Evolutionary conservation across 35 echinoderm and acorn worm genomes (phyloP).

Genomic region (Stichopus chloronotus): DNA sequence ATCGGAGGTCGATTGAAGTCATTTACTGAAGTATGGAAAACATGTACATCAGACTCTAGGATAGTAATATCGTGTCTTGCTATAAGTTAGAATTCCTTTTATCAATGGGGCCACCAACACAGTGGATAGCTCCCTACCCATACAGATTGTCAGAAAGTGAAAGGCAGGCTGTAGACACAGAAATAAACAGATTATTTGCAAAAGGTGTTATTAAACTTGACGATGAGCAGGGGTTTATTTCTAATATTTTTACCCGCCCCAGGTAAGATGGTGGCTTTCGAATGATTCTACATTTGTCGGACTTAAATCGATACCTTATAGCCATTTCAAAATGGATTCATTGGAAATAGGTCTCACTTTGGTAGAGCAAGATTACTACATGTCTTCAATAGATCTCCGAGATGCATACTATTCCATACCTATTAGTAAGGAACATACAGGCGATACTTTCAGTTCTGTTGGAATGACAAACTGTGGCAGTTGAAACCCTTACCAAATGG

Average conservation of each 20-base stretch:
- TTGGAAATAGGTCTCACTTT: slow-evolving; percentile 10
- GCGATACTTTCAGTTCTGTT: slow-evolving; percentile 48
- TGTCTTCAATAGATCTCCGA: slow-evolving; percentile 34
- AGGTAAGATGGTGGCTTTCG: slow-evolving; percentile 47
- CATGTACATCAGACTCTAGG: slow-evolving; percentile 50
- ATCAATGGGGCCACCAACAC: not conserved
- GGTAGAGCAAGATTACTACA: not conserved
- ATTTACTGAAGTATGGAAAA: slow-evolving; percentile 38
- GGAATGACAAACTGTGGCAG: slow-evolving; percentile 27
- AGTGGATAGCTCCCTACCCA: slow-evolving; percentile 3
- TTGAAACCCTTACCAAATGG: slow-evolving; percentile 49
- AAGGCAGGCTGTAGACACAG: not conserved
- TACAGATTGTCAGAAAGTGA: slow-evolving; percentile 44
- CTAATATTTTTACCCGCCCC: slow-evolving; percentile 27
- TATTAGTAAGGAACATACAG: not conserved
- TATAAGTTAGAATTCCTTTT: slow-evolving; percentile 38
- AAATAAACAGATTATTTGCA: not conserved
- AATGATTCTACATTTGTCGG: slow-evolving; percentile 57
- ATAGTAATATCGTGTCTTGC: slow-evolving; percentile 63
- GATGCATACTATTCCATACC: slow-evolving; percentile 59
- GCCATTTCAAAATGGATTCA: slow-evolving; percentile 59
- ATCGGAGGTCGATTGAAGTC: not conserved
- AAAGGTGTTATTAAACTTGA: slow-evolving; percentile 35
- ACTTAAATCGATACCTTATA: slow-evolving; percentile 26
- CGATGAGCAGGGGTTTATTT: slow-evolving; percentile 24